Conservation (phyloP, 2,888 invertebrate genomes). For the Nasonia oneida region DNA sequence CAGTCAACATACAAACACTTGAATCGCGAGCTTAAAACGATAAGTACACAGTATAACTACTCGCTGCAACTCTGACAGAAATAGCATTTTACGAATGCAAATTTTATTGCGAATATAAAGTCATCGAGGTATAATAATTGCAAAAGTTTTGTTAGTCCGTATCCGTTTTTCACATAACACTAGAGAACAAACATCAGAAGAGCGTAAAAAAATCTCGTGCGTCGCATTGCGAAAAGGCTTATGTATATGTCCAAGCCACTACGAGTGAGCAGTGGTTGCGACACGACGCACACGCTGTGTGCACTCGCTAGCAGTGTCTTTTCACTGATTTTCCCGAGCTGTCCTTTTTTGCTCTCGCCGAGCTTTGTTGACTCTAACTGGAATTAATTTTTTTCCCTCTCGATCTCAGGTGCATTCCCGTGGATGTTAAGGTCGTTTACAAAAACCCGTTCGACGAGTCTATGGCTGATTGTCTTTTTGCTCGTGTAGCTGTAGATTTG, state of each 20-base stretch:
- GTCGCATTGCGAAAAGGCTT: not conserved
- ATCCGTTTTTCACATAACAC: not conserved
- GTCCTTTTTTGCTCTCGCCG: constrained; percentile 37
- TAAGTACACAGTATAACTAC: not conserved
- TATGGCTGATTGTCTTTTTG: not conserved
- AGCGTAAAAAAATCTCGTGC: not conserved
- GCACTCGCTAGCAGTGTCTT: not conserved
- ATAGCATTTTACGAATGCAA: not conserved
- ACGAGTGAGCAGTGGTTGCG: not conserved
- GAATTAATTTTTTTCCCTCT: not conserved
- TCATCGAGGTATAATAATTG: not conserved
- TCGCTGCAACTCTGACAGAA: not conserved
- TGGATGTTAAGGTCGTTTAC: not conserved
- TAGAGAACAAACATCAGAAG: not conserved
- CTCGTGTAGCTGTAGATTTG: not conserved
- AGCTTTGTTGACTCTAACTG: constrained; percentile 6
- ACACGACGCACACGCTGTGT: not conserved
- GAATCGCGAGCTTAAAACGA: not conserved
- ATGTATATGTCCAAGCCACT: not conserved
- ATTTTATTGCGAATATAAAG: not conserved
- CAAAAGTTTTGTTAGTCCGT: not conserved
- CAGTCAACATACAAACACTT: not conserved
- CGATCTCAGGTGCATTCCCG: constrained; percentile 3
- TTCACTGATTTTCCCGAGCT: not conserved
- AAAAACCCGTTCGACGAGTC: not conserved